Evolutionary conservation across 2,113 vertebrate species (phyloP), one percentile per base, ranked within the genome.

Genomic region (Heteronetta atricapilla): DNA sequence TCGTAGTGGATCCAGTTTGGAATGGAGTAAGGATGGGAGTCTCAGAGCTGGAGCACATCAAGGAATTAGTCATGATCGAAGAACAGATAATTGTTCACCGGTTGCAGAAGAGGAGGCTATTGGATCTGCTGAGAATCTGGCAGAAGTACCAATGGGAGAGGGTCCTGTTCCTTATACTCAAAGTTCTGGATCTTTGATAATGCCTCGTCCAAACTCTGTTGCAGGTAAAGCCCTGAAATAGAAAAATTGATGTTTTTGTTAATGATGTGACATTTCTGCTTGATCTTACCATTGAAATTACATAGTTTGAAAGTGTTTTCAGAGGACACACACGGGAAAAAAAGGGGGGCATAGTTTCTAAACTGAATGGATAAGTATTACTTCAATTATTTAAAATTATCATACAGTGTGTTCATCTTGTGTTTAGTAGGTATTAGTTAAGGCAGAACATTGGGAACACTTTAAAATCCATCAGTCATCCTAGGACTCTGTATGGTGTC

Each of bases 191-290:
- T 98, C 99, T 34, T 98, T 99, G 95, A 97, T 99, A 97, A 99
- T 99, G 99, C 99, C 99, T 62, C 98, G 99, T 93, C 99, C 99
- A 62, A 99, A 99, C 98, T 99, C 99, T 2, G 99, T 99, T 55
- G 99, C 99, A 98, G 99, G 99, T 99, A 98, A 98, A 93, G 62
- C n/a, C 2, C 44, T n/a, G 59, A 94, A 56, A 17, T 19, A 38
- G 44, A 70, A 56, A 58, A 26, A 20, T 18, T 4, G 5, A 6
- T 50, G 10, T 83, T 90, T 81, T 90, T 28, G 46, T 73, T 69
- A 62, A 28, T 62, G 21, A 31, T 7, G 19, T 44, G 34, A 56
- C 29, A 18, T 82, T 67, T 53, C 34, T 88, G 31, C 56, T 69
- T n/a, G 76, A 11, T 52, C 26, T 74, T 87, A 68, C 22, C 60